Evolutionary conservation across 1,140 invertebrate genomes (phyloP), one percentile per base, ranked within the genome.

Genomic region (Sminthurinus signatus): DNA sequence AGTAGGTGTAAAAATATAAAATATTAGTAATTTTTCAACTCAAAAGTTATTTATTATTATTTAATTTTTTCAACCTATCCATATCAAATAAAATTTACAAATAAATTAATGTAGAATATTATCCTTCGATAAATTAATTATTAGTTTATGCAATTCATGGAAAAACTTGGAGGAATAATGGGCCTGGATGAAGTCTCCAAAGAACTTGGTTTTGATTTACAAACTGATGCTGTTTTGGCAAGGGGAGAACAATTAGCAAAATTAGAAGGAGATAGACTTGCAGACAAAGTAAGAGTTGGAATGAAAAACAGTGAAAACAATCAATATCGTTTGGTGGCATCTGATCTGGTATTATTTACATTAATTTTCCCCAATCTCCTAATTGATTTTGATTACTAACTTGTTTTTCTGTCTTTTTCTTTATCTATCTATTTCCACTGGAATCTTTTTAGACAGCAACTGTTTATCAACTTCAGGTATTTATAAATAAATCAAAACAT

Each of bases 381-480:
- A 25, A 51, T 50, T 27, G 4, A 25, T 19, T 25, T 10, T 61
- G 50, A 19, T 23, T 61, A 14, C 5, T 61, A 50, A 50, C 51
- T 32, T 43, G 2, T 27, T 4, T 28, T 31, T 21, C 27, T 52
- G 25, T 3, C 27, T 29, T 52, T 52, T 25, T 28, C 27, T 29
- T 52, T 52, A 23, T 28, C 21, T 15, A 36, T 36, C 15, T 36
- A 36, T 8, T 36, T 36, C 5, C 32, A 8, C 32, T 36, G 5
- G 32, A 36, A 36, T 36, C 15, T 15, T 15, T 52, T 50, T 75
- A 89, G 85, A 89, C 87, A 21, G 87, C 88, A 3, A 84, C 88
- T 3, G 86, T 91, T 10, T 91, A 92, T 77, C 88, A 89, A 74
- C 78, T 92, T 15, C 89, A 92, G n/a, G n/a, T n/a, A n/a, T n/a